A percentile compares a stretch with the other conserved stretches of the same genome.
These are phyloP conservation scores for Mamestra brassicae DNA, from an alignment of 2,888 invertebrate genomes.

Conservation along the genomic window DNA sequence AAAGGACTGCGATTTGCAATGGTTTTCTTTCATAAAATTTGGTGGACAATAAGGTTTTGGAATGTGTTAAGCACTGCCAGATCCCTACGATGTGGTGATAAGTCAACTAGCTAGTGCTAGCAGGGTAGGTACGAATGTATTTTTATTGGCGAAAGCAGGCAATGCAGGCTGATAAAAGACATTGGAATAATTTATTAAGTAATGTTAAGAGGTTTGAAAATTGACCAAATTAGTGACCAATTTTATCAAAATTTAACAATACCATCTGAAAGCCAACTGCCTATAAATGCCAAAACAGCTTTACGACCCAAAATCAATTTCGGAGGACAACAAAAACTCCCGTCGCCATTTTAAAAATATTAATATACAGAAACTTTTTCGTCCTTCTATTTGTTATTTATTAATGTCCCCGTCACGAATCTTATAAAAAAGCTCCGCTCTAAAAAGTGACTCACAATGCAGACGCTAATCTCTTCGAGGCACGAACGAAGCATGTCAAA, in stretches of 20 bases:
- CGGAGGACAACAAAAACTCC: constrained; percentile 68
- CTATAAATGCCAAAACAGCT: constrained; percentile 50
- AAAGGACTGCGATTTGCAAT: constrained; percentile 47
- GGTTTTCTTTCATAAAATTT: constrained; percentile 43
- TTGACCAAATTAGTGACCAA: constrained; percentile 15
- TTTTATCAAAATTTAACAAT: constrained; percentile 3
- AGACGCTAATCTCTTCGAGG: constrained; percentile 87
- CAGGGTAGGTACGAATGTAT: too few species aligned
- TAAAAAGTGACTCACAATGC: constrained; percentile 86
- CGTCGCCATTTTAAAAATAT: constrained; percentile 77
- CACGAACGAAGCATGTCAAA: constrained; percentile 83
- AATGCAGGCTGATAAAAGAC: neutral
- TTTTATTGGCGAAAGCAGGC: neutral
- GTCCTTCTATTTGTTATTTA: constrained; percentile 86
- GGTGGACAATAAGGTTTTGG: neutral
- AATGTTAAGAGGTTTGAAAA: constrained; percentile 6
- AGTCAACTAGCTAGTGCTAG: too few species aligned
- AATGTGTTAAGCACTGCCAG: neutral
- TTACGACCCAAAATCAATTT: constrained; percentile 68
- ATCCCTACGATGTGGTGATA: too few species aligned
- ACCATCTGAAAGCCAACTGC: constrained; percentile 30
- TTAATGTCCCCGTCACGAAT: constrained; percentile 85
- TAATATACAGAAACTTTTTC: constrained; percentile 79
- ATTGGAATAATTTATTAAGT: neutral
- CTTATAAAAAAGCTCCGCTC: constrained; percentile 76